These are phyloP conservation scores for Drosophila kanapiae DNA, from an alignment of 1,140 invertebrate genomes.

Conservation along the genomic window DNA sequence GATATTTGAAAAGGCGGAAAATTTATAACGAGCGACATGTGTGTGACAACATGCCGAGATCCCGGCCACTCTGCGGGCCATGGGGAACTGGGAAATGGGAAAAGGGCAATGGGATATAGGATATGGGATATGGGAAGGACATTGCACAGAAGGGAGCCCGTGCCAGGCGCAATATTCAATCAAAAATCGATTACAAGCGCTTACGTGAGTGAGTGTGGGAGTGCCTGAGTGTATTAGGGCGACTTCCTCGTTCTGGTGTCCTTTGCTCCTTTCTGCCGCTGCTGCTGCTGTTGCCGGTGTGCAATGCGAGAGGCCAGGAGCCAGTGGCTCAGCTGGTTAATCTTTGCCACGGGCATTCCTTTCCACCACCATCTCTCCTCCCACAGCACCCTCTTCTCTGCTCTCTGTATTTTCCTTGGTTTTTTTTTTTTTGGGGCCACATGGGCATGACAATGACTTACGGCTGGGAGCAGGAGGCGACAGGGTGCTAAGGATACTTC, in stretches of 20 bases:
- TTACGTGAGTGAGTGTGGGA: conserved; percentile 35
- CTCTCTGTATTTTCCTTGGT: not conserved
- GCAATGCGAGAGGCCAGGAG: conserved; percentile 29
- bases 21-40: conserved; percentile 85
- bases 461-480: conserved; percentile 14
- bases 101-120: not conserved
- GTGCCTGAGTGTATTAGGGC: conserved; percentile 40
- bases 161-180: conserved; percentile 78
- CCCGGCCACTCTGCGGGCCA: not conserved
- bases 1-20: conserved; percentile 85
- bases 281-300: conserved; percentile 5
- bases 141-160: conserved; percentile 23
- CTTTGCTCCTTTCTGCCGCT: conserved; percentile 2
- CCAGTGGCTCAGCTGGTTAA: conserved; percentile 67
- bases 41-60: conserved; percentile 75
- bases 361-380: not conserved
- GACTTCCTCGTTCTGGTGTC: conserved; percentile 12
- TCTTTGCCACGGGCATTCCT: conserved; percentile 62
- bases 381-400: not conserved
- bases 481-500: conserved; percentile 8
- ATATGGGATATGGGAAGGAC: conserved; percentile 3
- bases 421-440: conserved; percentile 36
- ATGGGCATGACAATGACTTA: conserved; percentile 80
- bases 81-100: not conserved
- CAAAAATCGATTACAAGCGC: conserved; percentile 84